Evolutionary conservation across 2,113 vertebrate genomes (phyloP).

Genomic region (Microtus oregoni): DNA sequence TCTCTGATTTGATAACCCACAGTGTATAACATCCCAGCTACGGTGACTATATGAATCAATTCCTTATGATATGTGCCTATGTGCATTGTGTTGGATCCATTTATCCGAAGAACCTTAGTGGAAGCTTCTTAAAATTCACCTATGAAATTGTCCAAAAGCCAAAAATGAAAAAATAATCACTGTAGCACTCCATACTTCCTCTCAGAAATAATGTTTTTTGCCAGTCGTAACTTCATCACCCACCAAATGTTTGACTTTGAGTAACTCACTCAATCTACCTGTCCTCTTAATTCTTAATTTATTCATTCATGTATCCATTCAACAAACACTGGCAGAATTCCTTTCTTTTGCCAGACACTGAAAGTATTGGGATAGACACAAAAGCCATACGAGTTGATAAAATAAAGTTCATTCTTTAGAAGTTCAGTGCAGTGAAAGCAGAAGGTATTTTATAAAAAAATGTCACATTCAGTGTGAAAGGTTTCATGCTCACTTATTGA

Average conservation of each 20-base stretch:
- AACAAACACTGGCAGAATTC: constrained; percentile 29
- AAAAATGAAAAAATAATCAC: background rate
- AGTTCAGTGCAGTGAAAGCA: background rate
- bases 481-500: background rate
- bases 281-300: background rate
- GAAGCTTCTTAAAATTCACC: background rate
- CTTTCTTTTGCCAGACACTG: background rate
- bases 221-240: background rate
- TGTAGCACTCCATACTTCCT: background rate
- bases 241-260: constrained; percentile 17
- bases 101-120: constrained; percentile 2
- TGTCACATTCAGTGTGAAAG: background rate
- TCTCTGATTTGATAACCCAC: background rate
- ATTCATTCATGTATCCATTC: constrained; percentile 29
- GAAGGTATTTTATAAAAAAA: background rate
- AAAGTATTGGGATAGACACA: background rate
- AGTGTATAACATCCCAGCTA: background rate
- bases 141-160: constrained; percentile 10
- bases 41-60: background rate
- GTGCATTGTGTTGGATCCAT: background rate
- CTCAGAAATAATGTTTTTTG: background rate
- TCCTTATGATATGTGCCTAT: background rate
- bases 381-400: background rate
- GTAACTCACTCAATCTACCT: constrained; percentile 36
- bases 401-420: background rate